These are phyloP conservation scores for Psittacula cyanocephala DNA, from an alignment of 2,113 vertebrate genomes.

Conservation along the genomic window DNA sequence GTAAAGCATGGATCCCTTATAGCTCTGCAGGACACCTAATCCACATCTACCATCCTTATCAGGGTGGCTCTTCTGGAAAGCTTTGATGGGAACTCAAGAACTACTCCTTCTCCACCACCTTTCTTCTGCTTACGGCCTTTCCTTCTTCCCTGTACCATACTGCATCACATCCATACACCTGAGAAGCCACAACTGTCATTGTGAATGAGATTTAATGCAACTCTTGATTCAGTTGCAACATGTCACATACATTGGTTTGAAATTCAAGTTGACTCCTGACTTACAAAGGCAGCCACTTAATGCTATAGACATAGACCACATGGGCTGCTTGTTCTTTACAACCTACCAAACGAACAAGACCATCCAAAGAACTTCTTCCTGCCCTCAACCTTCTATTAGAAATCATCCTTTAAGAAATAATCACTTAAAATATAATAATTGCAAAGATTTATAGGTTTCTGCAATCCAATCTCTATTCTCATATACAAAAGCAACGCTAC, in stretches of 20 bases:
- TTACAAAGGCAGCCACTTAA: neutral
- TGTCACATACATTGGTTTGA: neutral
- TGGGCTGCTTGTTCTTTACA: neutral
- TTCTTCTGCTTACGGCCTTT: neutral
- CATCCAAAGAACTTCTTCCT: neutral
- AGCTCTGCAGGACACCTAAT: neutral
- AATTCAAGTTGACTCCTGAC: neutral
- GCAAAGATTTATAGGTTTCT: neutral
- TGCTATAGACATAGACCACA: neutral
- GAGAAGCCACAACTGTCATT: neutral
- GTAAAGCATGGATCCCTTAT: neutral
- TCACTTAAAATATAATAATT: neutral
- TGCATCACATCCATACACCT: neutral
- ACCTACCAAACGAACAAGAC: neutral
- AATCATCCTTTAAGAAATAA: neutral
- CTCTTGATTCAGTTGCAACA: neutral
- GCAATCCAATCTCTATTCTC: neutral
- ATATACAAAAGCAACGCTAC: neutral
- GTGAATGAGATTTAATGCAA: neutral
- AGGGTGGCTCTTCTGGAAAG: neutral
- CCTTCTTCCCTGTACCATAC: neutral
- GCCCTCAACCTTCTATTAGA: neutral
- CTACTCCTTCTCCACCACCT: neutral
- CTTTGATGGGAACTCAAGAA: neutral
- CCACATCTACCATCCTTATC: neutral